Evolutionary conservation across 2,888 invertebrate genomes (phyloP), one percentile per base, ranked within the genome.

Genomic region (Hydraecia micacea): DNA sequence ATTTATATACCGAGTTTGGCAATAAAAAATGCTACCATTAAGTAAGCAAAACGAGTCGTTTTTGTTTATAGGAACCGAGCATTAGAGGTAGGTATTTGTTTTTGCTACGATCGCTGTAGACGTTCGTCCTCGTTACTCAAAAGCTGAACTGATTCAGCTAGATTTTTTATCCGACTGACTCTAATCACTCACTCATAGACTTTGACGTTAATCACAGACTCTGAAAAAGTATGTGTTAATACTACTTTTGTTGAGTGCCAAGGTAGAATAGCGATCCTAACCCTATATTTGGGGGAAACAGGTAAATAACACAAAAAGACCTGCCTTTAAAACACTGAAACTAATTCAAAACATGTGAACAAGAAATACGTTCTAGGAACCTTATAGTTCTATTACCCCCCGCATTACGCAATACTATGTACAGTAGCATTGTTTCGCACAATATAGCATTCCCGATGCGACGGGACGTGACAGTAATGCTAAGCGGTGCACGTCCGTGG

Each of bases 381-480:
- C 28, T 42, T 49, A 68, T 65, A 36, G 39, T 79, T 73, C 32
- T 62, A 86, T 86, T 55, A 60, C 65, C 73, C 62, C n/a, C 11
- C 28, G 55, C 55, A 75, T 80, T 86, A 83, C 66, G 39, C 73
- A 73, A 62, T 75, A 67, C 60, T 62, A 69, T 60, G 66, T 69
- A 75, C 79, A 69, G 60, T 70, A 21, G 75, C 73, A 77, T 84
- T 84, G 77, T 85, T 84, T 80, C 39, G 69, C 77, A 71, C 87
- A 85, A 85, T 83, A 82, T 77, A 81, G 70, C 82, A 79, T 81
- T 81, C 85, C 78, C 75, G 55, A 76, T 79, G 77, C 82, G 77
- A 80, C 74, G 72, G 77, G 25, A 81, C 89, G 87, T 88, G 87
- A 85, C 86, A 81, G 75, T 79, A 79, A 81, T 84, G 75, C 71